Evolutionary conservation across 2,113 vertebrate species (phyloP).

Genomic region (Pangasianodon gigas): DNA sequence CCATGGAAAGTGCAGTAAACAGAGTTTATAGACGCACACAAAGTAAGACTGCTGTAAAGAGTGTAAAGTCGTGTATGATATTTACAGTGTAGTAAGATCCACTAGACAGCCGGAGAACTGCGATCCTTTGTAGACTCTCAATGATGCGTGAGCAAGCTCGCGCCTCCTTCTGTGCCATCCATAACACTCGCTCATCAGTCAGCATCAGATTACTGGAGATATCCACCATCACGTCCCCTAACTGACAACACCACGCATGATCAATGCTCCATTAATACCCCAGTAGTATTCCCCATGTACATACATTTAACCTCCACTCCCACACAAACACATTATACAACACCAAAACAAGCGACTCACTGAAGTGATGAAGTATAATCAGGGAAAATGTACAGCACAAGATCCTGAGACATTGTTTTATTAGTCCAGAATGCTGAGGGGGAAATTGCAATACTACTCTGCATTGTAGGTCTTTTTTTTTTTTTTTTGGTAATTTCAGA

Average conservation of each 20-base stretch:
- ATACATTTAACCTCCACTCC: neutral
- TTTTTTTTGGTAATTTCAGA: neutral
- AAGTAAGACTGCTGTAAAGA: neutral
- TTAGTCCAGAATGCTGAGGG: neutral
- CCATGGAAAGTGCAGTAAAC: neutral
- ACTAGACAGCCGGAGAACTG: constrained; percentile 80
- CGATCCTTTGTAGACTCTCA: constrained; percentile 86
- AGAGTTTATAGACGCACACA: neutral
- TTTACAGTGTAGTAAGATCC: constrained; percentile 89
- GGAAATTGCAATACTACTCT: neutral
- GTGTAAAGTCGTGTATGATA: neutral
- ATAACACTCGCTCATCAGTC: constrained; percentile 89
- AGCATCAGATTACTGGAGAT: constrained; percentile 97
- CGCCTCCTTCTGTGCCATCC: constrained; percentile 91
- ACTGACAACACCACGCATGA: constrained; percentile 68
- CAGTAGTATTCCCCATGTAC: neutral
- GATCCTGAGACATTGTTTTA: neutral
- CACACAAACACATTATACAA: neutral
- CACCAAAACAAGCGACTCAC: neutral
- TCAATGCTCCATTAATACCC: neutral
- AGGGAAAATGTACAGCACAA: neutral
- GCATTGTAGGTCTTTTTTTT: neutral
- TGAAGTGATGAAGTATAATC: neutral
- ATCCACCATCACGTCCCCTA: constrained; percentile 94
- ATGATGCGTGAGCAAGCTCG: constrained; percentile 90